phyloP scores from a whole-genome alignment of 1,140 invertebrate genomes.

The Fopius arisanus region DNA sequence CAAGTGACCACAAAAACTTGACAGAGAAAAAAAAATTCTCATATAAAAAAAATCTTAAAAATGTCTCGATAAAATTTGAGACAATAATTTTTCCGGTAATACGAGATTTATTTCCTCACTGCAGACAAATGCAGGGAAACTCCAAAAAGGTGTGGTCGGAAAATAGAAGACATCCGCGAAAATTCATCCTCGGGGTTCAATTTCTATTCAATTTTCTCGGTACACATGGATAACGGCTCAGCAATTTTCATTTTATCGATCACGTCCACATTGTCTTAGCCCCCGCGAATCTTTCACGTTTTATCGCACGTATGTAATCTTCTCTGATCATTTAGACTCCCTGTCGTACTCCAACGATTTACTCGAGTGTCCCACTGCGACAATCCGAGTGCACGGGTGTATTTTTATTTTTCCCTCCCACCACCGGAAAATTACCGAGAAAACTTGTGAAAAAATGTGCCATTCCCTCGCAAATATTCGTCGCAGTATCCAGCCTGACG shows the following conservation, averaged over 20 bases:
- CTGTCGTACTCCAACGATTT: not conserved
- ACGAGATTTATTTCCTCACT: too few species aligned
- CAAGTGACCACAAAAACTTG: not conserved
- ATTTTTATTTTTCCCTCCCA: not conserved
- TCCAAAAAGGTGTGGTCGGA: not conserved
- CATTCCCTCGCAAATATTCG: too few species aligned
- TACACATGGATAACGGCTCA: not conserved
- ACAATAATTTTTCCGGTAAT: too few species aligned
- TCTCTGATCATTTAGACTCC: not conserved
- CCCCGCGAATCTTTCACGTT: not conserved
- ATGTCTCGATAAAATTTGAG: too few species aligned
- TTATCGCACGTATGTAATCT: not conserved
- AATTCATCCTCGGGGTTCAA: not conserved
- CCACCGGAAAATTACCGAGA: not conserved
- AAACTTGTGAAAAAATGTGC: too few species aligned
- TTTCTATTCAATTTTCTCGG: not conserved
- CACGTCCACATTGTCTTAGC: not conserved
- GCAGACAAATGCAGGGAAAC: not conserved
- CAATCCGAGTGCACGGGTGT: not conserved
- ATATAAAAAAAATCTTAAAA: too few species aligned
- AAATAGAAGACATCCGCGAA: not conserved
- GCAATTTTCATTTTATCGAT: slow-evolving; percentile 8
- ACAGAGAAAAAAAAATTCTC: too few species aligned
- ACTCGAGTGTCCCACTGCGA: not conserved
- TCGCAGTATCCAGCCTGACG: too few species aligned